Conservation (phyloP, 2,113 vertebrate species). For the Forbesichthys papilliferus region DNA sequence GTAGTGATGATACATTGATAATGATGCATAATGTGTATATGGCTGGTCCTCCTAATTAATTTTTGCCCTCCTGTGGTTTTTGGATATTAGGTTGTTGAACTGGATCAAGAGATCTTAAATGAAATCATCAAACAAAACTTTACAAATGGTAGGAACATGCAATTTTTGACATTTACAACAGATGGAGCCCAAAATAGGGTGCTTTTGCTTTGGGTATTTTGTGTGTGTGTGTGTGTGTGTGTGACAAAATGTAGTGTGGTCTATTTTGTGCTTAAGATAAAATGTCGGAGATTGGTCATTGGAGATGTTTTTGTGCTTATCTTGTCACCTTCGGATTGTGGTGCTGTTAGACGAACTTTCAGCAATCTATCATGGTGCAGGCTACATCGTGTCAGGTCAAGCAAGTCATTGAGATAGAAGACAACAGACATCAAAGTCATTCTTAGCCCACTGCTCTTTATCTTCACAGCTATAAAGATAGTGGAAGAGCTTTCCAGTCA, state of each 20-base stretch:
- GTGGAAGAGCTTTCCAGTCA: not conserved
- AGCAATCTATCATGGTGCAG: not conserved
- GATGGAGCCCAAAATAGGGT: not conserved
- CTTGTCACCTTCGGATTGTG: too few relatives aligned
- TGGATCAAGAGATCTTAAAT: constrained; percentile 23
- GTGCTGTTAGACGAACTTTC: not conserved
- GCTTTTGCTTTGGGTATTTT: too few relatives aligned
- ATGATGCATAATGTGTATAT: not conserved
- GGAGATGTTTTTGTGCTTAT: too few relatives aligned
- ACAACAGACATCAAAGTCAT: too few relatives aligned
- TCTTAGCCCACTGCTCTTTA: not conserved
- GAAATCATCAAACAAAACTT: constrained; percentile 33
- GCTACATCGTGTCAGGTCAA: too few relatives aligned
- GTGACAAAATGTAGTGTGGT: too few relatives aligned
- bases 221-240: too few relatives aligned
- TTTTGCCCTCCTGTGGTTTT: not conserved
- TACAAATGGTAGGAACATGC: constrained; percentile 14
- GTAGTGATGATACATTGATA: too few relatives aligned
- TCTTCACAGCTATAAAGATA: constrained; percentile 26
- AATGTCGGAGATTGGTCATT: too few relatives aligned
- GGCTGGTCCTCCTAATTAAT: not conserved
- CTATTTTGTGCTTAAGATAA: too few relatives aligned
- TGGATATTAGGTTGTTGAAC: constrained; percentile 32
- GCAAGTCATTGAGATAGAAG: too few relatives aligned
- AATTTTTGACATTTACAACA: not conserved